phyloP scores from a whole-genome alignment of 2,888 invertebrate genomes.

The Didymodactylos carnosus region DNA sequence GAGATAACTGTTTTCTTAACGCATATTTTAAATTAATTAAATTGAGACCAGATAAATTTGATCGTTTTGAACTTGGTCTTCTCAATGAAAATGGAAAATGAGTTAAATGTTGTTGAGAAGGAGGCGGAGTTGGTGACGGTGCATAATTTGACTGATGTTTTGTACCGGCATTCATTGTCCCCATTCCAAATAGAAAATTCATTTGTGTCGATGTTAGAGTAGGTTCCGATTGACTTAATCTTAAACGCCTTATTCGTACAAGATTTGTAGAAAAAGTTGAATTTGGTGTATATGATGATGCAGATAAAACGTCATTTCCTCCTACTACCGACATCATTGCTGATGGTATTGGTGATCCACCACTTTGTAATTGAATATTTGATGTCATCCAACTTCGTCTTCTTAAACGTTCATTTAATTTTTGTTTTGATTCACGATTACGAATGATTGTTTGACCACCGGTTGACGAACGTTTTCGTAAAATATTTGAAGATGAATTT shows the following conservation, averaged over 20 bases:
- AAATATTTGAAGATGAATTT: too few species aligned
- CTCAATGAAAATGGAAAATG: neutral
- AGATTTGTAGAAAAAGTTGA: too few species aligned
- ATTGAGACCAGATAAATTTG: neutral
- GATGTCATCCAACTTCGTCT: neutral
- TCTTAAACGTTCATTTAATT: neutral
- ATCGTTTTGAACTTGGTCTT: neutral
- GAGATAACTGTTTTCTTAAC: neutral
- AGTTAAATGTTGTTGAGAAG: neutral
- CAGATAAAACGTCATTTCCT: too few species aligned
- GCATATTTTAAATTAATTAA: neutral
- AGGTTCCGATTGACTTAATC: neutral
- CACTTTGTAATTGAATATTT: neutral
- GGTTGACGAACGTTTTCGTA: neutral
- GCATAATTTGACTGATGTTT: neutral
- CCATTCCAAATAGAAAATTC: neutral
- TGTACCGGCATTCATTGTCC: neutral
- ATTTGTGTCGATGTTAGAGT: neutral
- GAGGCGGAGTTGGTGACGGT: neutral
- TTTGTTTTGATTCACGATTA: neutral
- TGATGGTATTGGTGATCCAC: neutral
- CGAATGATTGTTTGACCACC: neutral
- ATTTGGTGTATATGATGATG: neutral
- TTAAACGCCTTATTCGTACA: neutral
- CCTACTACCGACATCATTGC: neutral